phyloP scores from a whole-genome alignment of 2,113 vertebrate genomes.

The Turnix velox region DNA sequence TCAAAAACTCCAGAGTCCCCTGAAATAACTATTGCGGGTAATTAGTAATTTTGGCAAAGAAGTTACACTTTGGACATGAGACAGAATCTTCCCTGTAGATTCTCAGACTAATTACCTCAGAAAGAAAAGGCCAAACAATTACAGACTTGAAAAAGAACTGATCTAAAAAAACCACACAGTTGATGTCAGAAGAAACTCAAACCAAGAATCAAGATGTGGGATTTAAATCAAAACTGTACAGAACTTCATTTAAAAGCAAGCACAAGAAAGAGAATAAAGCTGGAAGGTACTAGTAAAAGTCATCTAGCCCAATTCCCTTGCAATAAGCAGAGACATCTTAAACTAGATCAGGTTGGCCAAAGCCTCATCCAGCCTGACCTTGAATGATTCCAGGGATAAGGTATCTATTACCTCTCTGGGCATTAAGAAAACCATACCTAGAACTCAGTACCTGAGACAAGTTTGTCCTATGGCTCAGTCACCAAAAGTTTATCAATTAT shows the following conservation, averaged over 20 bases:
- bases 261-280: not conserved
- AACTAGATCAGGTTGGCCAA: not conserved
- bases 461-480: not conserved
- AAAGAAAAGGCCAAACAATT: not conserved
- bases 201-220: not conserved
- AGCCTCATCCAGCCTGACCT: not conserved
- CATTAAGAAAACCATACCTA: not conserved
- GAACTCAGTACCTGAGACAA: not conserved
- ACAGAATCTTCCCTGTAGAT: not conserved
- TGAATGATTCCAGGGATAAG: not conserved
- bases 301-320: not conserved
- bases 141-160: not conserved
- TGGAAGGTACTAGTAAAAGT: not conserved
- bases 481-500: not conserved
- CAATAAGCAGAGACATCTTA: not conserved
- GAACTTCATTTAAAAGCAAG: not conserved
- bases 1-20: not conserved
- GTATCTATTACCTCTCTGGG: not conserved
- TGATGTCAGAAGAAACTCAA: not conserved
- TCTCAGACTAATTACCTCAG: not conserved
- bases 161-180: not conserved
- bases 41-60: conserved; percentile 3
- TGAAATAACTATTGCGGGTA: not conserved
- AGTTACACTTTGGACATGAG: not conserved
- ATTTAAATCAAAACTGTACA: not conserved